Conservation (phyloP, 2,888 invertebrate genomes). For the Quadroppia sp. region DNA sequence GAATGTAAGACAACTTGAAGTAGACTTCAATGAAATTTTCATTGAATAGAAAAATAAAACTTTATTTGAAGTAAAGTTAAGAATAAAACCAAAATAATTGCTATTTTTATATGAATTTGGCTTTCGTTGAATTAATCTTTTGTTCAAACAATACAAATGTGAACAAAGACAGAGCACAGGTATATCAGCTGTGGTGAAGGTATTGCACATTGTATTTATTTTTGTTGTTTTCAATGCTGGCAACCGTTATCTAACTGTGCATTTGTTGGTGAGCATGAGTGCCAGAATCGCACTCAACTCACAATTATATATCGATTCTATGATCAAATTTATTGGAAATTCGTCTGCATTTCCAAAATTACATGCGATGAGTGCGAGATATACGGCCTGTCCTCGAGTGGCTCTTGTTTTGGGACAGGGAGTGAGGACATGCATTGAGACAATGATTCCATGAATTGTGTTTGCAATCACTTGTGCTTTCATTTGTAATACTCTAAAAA, state of each 20-base stretch:
- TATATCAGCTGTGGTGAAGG: slow-evolving; percentile 7
- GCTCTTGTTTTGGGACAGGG: neutral
- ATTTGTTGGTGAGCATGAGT: slow-evolving; percentile 7
- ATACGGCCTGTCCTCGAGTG: neutral
- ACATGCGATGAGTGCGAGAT: slow-evolving; percentile 34
- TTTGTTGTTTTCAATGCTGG: neutral
- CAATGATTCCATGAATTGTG: neutral
- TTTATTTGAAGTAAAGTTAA: neutral
- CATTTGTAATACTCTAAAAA: neutral
- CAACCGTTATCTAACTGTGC: neutral
- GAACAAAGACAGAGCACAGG: neutral
- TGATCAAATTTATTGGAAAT: slow-evolving; percentile 42
- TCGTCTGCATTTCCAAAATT: slow-evolving; percentile 42
- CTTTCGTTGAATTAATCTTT: neutral
- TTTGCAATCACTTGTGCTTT: neutral
- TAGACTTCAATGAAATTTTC: no score
- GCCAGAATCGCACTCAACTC: slow-evolving; percentile 24
- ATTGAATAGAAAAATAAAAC: neutral
- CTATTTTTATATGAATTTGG: neutral
- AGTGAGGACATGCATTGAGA: neutral
- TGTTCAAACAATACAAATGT: neutral
- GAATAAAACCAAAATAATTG: neutral
- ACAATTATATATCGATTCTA: slow-evolving; percentile 32
- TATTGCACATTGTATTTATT: slow-evolving; percentile 28
- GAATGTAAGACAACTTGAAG: no score